Percentiles rank a stretch among this genome's conserved stretches.
Evolutionary conservation across 2,888 invertebrate genomes (phyloP).

Genomic region (Phorcus lineatus): DNA sequence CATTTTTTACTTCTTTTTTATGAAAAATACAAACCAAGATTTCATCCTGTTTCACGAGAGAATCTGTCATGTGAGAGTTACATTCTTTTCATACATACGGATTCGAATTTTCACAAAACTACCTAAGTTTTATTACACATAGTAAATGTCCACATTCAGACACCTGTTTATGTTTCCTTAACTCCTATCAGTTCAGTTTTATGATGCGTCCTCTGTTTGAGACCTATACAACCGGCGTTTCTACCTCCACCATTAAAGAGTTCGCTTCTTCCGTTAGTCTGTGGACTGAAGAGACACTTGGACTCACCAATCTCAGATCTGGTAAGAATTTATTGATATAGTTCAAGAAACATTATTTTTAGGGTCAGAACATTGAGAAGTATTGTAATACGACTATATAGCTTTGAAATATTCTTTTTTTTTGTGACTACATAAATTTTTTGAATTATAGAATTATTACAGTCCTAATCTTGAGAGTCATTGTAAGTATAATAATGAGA

Average conservation of each 20-base stretch:
- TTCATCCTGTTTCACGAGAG: no score
- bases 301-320: conserved; percentile 18
- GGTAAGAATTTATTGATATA: neutral
- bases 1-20: no score
- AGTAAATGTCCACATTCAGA: no score
- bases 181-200: conserved; percentile 6
- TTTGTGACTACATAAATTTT: no score
- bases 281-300: neutral
- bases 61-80: no score
- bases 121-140: no score
- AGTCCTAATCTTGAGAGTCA: neutral
- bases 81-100: no score
- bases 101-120: neutral
- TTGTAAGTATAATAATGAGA: no score
- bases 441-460: no score
- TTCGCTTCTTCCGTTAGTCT: neutral
- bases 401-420: no score
- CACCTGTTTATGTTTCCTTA: neutral
- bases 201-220: conserved; percentile 10
- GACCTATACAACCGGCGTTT: neutral
- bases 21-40: no score
- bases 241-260: neutral
- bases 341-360: neutral
- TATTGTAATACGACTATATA: no score
- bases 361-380: neutral